A percentile compares a stretch with the other conserved stretches of the same genome.
These are phyloP conservation scores for Scolopax bukidnonensis DNA, from an alignment of 2,797 vertebrate species.

Conservation along the genomic window DNA sequence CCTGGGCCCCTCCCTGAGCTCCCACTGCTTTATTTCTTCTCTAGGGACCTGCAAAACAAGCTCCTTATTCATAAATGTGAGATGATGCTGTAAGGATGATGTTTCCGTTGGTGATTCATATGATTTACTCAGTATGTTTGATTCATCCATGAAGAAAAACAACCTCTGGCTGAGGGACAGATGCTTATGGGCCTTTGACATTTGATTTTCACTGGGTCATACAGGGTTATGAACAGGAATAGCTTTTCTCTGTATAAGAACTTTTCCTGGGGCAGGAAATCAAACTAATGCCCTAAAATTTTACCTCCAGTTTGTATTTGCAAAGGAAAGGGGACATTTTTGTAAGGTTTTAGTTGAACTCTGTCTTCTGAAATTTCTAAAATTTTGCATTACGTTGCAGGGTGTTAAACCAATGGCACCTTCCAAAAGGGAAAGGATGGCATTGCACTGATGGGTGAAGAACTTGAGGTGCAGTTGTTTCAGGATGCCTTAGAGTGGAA, in stretches of 20 bases:
- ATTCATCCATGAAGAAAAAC: slow-evolving; percentile 53
- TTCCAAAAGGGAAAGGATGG: not conserved
- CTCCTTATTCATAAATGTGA: slow-evolving; percentile 59
- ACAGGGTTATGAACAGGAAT: not conserved
- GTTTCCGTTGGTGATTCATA: slow-evolving; percentile 67
- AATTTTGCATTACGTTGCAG: not conserved
- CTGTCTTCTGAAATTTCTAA: not conserved
- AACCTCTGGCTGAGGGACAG: slow-evolving; percentile 37
- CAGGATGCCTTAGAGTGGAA: not conserved
- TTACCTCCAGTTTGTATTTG: not conserved
- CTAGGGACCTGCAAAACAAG: slow-evolving; percentile 51
- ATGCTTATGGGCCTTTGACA: slow-evolving; percentile 28
- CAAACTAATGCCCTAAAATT: not conserved
- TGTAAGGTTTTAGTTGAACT: not conserved
- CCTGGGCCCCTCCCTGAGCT: slow-evolving; percentile 15
- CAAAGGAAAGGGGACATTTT: not conserved
- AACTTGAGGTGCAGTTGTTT: not conserved
- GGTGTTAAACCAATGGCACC: not conserved
- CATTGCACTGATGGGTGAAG: not conserved
- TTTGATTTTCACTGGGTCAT: slow-evolving; percentile 32
- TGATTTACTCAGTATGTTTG: slow-evolving; percentile 54
- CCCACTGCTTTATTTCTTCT: slow-evolving; percentile 21
- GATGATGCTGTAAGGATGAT: slow-evolving; percentile 56
- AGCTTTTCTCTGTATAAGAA: not conserved
- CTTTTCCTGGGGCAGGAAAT: not conserved